Evolutionary conservation across 2,113 vertebrate genomes (phyloP), one percentile per base, ranked within the genome.

Genomic region (Bettongia penicillata): DNA sequence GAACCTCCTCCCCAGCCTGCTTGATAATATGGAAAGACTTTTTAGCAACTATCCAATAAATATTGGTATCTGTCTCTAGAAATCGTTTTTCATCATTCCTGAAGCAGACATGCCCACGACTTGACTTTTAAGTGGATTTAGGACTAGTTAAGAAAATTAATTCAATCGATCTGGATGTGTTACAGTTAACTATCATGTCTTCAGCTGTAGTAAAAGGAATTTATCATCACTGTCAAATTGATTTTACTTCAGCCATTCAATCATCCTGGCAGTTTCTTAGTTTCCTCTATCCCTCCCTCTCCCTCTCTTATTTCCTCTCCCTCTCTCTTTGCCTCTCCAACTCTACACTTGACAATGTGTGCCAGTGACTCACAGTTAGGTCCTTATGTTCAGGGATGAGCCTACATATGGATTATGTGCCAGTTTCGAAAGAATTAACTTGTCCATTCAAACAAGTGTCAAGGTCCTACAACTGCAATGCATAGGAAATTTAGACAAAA

Each of bases 11-110:
- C 95, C 68, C 43, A 31, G 61, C 95, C 93, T 90, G 97, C 50
- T 90, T 93, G 97, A 49, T 95, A 96, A 96, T 96, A 77, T 89
- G 93, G 28, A 97, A 96, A 97, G 93, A 94, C 90, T 77, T 51
- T 84, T 95, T 94, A 96, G 91, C 84, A 53, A 91, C 12, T 96
- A 23, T 92, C 50, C 93, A 94, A 93, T 95, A 91, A 95, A 51
- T 94, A 96, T 89, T 91, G 96, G 51, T 97, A 91, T 49, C 24
- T 95, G 51, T 91, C 90, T 92, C 89, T 25, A 90, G 77, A 90
- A 93, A 95, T 0, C n/a, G 55, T 93, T 92, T 84, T 97, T 93
- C 53, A 96, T 92, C 95, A 96, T 93, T 94, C n/a, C 28, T 94
- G 68, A 96, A 97, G 84, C 47, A 91, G 50, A 25, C 0, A 2